Percentiles rank a stretch among this genome's conserved stretches.
Evolutionary conservation across 2,113 vertebrate genomes (phyloP).

Genomic region (Loxodonta africana): DNA sequence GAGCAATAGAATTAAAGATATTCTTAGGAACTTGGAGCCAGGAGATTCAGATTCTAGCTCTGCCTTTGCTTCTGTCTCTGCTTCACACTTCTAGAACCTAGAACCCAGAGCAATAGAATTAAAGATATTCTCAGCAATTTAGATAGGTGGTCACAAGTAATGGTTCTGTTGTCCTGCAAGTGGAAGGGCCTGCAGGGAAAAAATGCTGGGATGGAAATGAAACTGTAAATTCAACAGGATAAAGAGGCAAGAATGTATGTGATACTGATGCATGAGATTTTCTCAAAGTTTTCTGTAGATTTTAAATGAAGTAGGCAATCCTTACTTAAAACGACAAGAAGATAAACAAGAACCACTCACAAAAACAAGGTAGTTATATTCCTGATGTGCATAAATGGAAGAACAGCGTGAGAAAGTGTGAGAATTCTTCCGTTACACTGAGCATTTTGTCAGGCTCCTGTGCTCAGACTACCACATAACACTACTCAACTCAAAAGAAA

Average conservation of each 20-base stretch:
- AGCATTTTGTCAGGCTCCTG: neutral
- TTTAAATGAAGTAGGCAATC: neutral
- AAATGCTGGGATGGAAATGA: neutral
- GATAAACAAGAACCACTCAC: neutral
- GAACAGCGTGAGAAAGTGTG: accelerated
- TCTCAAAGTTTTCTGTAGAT: neutral
- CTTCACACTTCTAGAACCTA: neutral
- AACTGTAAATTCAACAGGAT: neutral
- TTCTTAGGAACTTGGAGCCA: neutral
- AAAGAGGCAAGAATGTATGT: neutral
- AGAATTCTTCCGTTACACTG: neutral
- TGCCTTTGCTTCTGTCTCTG: neutral
- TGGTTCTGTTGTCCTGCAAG: no score
- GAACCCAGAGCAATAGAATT: neutral
- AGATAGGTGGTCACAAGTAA: neutral
- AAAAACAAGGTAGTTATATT: neutral
- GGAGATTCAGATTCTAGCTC: neutral
- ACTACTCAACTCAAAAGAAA: neutral
- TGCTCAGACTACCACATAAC: neutral
- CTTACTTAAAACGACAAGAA: neutral
- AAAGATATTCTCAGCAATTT: neutral
- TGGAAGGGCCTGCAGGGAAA: neutral
- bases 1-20: neutral
- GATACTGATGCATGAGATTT: neutral
- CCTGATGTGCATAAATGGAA: neutral